Base-by-base conservation (phyloP, 2,113 vertebrate genomes). In the Marmota monax region DNA sequence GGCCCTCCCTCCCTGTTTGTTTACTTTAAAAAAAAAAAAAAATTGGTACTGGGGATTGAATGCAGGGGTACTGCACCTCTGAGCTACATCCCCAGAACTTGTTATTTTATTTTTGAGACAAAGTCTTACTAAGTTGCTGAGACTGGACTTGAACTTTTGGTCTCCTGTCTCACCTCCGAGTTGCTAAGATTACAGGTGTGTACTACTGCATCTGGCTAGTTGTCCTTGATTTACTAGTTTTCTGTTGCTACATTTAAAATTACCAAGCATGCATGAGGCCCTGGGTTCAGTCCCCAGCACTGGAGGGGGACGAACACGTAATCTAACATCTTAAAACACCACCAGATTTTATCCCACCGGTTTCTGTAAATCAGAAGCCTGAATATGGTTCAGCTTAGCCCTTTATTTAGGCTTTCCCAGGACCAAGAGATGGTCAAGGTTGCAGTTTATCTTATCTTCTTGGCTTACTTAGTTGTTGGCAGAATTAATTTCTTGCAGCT, bases 401-500 rank as follows among this genome's bases (percentile, higher is more conserved):
- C 56, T 90, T 56, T 90, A 48, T 22, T 90, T 16, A 61, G 48
- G 14, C 16, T 65, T 48, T 82, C 27, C 76, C 16, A 90, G 72
- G 39, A 34, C 48, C n/a, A 58, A 95, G 42, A 10, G 4, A 32
- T 69, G 16, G 37, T n/a, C 58, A 51, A 13, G 18, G 17, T 37
- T 89, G 53, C 88, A 39, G 39, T 63, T 92, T 29, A 34, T 84
- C 32, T 76, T 80, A 56, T 86, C n/a, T 86, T 86, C 45, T 8
- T 88, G 37, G 37, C 45, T 93, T 37, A 92, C 34, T 23, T 53
- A 61, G 14, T 79, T 82, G n/a, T 67, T 70, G 80, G 65, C 25
- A n/a, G 63, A 88, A 58, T 73, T 93, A 82, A 90, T 96, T 85
- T 90, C 74, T 69, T 86, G 12, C 3, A 90, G 13, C 48, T 69